These are phyloP conservation scores for Harpegnathos saltator DNA, from an alignment of 1,140 invertebrate species.

Conservation along the genomic window DNA sequence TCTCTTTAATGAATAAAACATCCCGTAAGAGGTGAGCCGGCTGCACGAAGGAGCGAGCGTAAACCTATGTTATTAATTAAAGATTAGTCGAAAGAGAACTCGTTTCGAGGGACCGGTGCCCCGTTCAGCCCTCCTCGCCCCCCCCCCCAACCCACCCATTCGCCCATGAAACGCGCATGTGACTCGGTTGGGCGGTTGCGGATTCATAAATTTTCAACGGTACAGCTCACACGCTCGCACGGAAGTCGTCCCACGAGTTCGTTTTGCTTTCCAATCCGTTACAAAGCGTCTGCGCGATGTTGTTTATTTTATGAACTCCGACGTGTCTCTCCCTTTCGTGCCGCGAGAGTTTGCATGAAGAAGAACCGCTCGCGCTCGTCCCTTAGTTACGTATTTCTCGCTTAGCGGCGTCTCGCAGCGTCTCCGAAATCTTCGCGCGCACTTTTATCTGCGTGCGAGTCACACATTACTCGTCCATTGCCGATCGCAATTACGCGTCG, in stretches of 20 bases:
- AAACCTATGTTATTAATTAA: constrained; percentile 21
- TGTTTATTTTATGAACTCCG: constrained; percentile 34
- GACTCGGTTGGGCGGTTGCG: neutral
- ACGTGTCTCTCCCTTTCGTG: too few relatives aligned
- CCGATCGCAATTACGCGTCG: too few relatives aligned
- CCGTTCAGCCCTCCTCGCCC: too few relatives aligned
- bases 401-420: too few relatives aligned
- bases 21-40: neutral
- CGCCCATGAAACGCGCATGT: neutral
- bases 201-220: constrained; percentile 34
- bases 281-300: neutral
- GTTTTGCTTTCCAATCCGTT: neutral
- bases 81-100: constrained; percentile 9
- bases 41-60: neutral
- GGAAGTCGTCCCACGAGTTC: neutral
- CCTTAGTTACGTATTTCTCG: neutral
- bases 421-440: too few relatives aligned
- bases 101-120: neutral
- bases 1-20: constrained; percentile 1
- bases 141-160: too few relatives aligned
- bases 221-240: neutral
- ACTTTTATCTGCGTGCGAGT: too few relatives aligned
- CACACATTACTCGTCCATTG: too few relatives aligned
- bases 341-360: neutral
- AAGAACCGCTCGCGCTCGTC: constrained; percentile 15